phyloP scores from a whole-genome alignment of 1,140 invertebrate genomes.

The Paramacrobiotus metropolitanus region DNA sequence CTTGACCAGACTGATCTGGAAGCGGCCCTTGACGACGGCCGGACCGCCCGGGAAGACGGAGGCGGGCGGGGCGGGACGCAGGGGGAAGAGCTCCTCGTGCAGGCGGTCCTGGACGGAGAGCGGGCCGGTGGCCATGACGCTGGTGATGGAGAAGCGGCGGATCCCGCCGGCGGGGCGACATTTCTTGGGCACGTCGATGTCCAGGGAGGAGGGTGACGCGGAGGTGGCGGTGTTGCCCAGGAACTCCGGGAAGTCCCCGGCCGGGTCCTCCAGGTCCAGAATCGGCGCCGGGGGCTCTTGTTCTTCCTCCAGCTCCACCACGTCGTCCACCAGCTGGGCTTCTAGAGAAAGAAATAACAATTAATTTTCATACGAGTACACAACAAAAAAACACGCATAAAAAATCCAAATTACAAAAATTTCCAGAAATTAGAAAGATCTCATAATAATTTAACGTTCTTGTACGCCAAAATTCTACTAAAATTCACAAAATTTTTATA shows the following conservation, averaged over 20 bases:
- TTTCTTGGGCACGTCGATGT: not conserved
- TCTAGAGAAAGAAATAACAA: not conserved
- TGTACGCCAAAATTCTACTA: too few species aligned
- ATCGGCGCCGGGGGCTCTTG: not conserved
- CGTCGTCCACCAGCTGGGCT: not conserved
- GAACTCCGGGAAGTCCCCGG: not conserved
- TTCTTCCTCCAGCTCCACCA: not conserved
- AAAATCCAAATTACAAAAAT: too few species aligned
- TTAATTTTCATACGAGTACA: too few species aligned
- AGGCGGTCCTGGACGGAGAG: slow-evolving; percentile 1
- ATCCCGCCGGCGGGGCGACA: not conserved
- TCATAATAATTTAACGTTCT: too few species aligned
- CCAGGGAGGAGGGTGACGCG: not conserved
- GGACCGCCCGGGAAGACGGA: not conserved
- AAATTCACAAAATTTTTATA: too few species aligned
- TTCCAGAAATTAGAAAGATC: too few species aligned
- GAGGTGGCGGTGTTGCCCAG: not conserved
- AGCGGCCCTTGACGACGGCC: not conserved
- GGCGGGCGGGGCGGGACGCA: not conserved
- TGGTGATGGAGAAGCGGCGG: not conserved
- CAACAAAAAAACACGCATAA: too few species aligned
- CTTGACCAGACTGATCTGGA: not conserved
- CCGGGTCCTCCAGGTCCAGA: not conserved
- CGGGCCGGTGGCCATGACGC: not conserved
- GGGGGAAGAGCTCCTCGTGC: not conserved